These are phyloP conservation scores for Galemys pyrenaicus DNA, from an alignment of 2,113 vertebrate genomes.

Conservation along the genomic window DNA sequence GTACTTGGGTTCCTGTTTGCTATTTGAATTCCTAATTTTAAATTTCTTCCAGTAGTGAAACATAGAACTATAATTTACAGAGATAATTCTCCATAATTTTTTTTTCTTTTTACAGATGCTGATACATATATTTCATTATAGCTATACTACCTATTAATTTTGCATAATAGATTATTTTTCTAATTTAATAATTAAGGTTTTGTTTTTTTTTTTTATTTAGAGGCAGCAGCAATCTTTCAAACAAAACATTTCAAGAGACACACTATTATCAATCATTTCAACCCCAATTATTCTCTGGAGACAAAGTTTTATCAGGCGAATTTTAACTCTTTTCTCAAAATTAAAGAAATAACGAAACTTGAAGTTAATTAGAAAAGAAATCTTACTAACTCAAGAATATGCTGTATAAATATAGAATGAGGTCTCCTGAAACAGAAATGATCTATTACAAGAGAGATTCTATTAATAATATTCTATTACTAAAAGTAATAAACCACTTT, in stretches of 20 bases:
- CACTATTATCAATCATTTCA: background rate
- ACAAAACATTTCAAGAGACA: background rate
- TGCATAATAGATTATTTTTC: background rate
- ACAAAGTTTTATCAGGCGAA: background rate
- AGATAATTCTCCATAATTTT: background rate
- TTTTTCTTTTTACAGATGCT: too few relatives aligned
- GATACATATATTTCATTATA: background rate
- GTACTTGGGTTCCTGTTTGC: background rate
- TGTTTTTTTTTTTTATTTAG: background rate
- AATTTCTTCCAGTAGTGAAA: background rate
- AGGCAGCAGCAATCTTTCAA: background rate
- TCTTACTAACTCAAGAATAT: background rate
- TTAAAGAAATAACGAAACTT: background rate
- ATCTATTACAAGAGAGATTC: background rate
- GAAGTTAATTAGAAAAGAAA: background rate
- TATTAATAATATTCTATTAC: background rate
- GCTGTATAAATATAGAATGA: background rate
- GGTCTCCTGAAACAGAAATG: background rate
- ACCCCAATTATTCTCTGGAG: background rate
- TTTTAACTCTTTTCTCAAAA: background rate
- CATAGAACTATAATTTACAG: background rate
- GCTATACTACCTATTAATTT: background rate
- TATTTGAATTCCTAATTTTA: background rate
- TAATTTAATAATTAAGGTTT: background rate
- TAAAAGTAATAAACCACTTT: background rate